A percentile compares a stretch with the other conserved stretches of the same genome.
phyloP scores from a whole-genome alignment of 2,888 invertebrate species.

The Melitaea athalia region DNA sequence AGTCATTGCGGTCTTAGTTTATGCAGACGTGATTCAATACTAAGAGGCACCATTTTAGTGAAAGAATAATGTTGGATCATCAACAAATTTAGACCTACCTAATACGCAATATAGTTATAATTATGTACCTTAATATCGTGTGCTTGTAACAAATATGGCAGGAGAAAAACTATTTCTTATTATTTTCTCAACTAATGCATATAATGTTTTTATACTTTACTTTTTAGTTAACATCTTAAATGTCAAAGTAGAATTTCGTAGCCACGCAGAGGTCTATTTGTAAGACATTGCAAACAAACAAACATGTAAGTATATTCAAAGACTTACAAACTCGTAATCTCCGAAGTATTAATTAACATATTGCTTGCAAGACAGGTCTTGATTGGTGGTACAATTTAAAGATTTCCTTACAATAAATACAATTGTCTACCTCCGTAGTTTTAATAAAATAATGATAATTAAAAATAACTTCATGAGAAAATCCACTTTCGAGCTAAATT shows the following conservation, averaged over 20 bases:
- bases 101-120: conserved; percentile 23
- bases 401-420: conserved; percentile 31
- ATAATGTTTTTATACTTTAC: background rate
- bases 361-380: conserved; percentile 18
- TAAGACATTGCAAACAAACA: background rate
- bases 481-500: background rate
- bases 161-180: background rate
- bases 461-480: background rate
- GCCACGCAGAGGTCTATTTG: background rate
- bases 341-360: conserved; percentile 20
- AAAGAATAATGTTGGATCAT: conserved; percentile 45
- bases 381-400: conserved; percentile 24
- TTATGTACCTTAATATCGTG: background rate
- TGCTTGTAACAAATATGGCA: too few relatives aligned
- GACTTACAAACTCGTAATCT: conserved; percentile 6
- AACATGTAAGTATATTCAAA: background rate
- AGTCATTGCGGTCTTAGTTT: conserved; percentile 34
- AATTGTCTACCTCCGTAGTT: conserved; percentile 14
- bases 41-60: conserved; percentile 41
- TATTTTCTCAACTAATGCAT: background rate
- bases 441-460: background rate
- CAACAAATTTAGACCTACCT: conserved; percentile 37
- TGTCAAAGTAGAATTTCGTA: background rate
- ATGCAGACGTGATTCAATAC: conserved; percentile 40
- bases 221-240: background rate